Evolutionary conservation across 2,113 vertebrate species (phyloP), one percentile per base, ranked within the genome.

Genomic region (Caranx melampygus): DNA sequence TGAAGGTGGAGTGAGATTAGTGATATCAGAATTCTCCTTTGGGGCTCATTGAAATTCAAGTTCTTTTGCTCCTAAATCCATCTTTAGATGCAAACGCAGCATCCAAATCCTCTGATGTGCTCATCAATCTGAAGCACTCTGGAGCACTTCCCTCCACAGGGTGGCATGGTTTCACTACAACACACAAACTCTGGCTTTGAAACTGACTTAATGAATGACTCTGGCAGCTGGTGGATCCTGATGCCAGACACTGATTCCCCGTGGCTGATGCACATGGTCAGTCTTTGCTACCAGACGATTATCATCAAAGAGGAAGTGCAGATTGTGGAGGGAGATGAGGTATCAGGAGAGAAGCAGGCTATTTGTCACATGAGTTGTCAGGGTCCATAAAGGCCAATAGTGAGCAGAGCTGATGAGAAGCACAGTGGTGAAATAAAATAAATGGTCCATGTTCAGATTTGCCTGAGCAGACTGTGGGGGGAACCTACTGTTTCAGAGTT

Each of bases 101-200:
- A 6, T 40, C 5, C 64, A 58, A 31, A 59, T 42, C 47, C 35
- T 60, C 10, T 18, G 21, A 34, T 45, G 26, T 66, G 51, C 51
- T 26, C 45, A 26, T 78, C 69, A 68, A 16, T 57, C 9, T 18
- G 35, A 49, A 44, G 49, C 16, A 58, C 73, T 62, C 20, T 10
- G 33, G 33, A 63, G 80, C 40, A 14, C 31, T 55, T 80, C 55
- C 60, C 18, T 79, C 88, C 90, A 91, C 88, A 76, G 49, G 89
- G 90, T 82, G 91, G 91, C 89, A 59, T 72, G 68, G 75, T 91
- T 90, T 89, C 81, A 72, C 84, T 60, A 31, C 69, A 51, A 9
- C 70, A 66, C 34, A 54, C 18, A 6, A 54, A 44, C 51, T 44
- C 47, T 21, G 44, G 60, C 79, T 78, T 42, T 62, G 47, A 61